These are phyloP conservation scores for Rhinichthys klamathensis DNA, from an alignment of 2,113 vertebrate genomes.

Conservation along the genomic window DNA sequence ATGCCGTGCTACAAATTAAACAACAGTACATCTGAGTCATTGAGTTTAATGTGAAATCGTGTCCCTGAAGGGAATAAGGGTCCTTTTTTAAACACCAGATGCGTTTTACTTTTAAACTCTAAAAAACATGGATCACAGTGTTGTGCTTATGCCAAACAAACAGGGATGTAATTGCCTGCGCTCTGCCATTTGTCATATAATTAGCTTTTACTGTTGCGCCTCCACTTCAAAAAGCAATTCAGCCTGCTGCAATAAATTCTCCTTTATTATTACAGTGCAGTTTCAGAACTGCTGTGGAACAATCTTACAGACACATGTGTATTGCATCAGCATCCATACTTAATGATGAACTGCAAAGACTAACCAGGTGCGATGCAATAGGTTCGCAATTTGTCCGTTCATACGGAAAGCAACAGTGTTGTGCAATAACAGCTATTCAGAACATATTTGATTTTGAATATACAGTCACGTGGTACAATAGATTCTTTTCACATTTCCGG, in stretches of 20 bases:
- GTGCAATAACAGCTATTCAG: not conserved
- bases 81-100: slow-evolving; percentile 10
- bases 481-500: too few species aligned
- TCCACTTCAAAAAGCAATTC: slow-evolving; percentile 23
- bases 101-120: slow-evolving; percentile 17
- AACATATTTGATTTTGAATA: not conserved
- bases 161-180: not conserved
- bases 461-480: not conserved
- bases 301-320: not conserved
- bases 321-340: not conserved
- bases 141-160: not conserved
- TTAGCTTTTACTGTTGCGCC: slow-evolving; percentile 18
- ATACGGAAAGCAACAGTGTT: not conserved
- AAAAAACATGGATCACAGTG: not conserved
- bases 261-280: not conserved
- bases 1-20: not conserved
- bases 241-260: slow-evolving; percentile 16
- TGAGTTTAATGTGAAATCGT: not conserved
- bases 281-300: slow-evolving; percentile 10
- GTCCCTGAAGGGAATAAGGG: not conserved
- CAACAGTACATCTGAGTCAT: not conserved
- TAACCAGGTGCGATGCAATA: not conserved
- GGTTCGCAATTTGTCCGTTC: not conserved
- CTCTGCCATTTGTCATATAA: slow-evolving; percentile 28
- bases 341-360: slow-evolving; percentile 21